These are phyloP conservation scores for Onychorhynchus coronatus DNA, from an alignment of 2,113 vertebrate species.

Conservation along the genomic window DNA sequence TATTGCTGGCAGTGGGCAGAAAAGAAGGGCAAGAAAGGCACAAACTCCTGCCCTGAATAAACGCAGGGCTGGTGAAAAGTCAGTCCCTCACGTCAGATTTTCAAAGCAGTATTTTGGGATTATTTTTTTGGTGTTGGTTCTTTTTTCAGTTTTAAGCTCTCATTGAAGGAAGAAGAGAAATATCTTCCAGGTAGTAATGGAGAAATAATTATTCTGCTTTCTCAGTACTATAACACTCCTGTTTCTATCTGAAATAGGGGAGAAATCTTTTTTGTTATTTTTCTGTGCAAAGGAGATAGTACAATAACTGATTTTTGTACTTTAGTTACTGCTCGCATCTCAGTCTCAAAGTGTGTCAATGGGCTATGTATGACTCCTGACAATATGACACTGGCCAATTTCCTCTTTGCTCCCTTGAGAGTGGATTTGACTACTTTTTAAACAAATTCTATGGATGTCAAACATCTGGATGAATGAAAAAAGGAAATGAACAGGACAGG, in stretches of 20 bases:
- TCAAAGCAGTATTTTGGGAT: neutral
- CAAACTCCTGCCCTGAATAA: neutral
- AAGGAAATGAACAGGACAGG: neutral
- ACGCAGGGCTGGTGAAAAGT: neutral
- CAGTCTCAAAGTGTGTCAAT: neutral
- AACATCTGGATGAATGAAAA: constrained; percentile 31
- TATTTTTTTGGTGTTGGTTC: neutral
- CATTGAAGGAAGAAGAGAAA: neutral
- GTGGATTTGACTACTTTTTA: neutral
- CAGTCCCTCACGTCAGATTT: neutral
- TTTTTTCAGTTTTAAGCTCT: neutral
- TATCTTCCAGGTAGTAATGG: neutral
- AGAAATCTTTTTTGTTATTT: neutral
- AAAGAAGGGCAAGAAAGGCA: neutral
- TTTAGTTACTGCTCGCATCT: neutral
- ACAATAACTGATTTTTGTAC: neutral
- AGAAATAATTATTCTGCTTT: neutral
- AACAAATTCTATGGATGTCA: neutral
- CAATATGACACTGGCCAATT: constrained; percentile 37
- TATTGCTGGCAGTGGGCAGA: neutral
- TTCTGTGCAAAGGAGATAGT: neutral
- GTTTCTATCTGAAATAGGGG: neutral
- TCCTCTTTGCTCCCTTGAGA: constrained; percentile 6
- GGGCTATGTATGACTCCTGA: neutral
- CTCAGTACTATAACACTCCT: neutral